A percentile compares a stretch with the other conserved stretches of the same genome.
Conservation (phyloP, 2,113 vertebrate species). For the Antennarius striatus region DNA sequence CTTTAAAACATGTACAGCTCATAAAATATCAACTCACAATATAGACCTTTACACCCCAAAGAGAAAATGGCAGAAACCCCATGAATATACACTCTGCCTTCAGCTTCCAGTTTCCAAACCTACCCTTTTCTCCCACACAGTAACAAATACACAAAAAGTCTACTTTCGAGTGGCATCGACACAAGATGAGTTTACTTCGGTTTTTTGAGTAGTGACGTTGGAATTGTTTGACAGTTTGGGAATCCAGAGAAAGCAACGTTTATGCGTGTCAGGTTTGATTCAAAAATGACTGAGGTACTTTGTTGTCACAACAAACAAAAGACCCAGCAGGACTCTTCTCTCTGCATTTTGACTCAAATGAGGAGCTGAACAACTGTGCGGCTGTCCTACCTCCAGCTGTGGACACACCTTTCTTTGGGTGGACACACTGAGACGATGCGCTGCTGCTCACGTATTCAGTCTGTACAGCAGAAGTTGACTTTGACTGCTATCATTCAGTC, state of each 20-base stretch:
- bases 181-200: conserved; percentile 31
- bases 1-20: conserved; percentile 54
- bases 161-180: conserved; percentile 55
- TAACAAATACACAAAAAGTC: conserved; percentile 35
- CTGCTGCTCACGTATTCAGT: neutral
- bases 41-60: conserved; percentile 59
- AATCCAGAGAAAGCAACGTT: conserved; percentile 37
- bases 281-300: conserved; percentile 62
- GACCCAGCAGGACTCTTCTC: conserved; percentile 26
- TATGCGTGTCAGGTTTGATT: conserved; percentile 48
- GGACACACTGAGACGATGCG: neutral
- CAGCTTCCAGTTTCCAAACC: neutral
- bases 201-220: conserved; percentile 32
- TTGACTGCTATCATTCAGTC: neutral
- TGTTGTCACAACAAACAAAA: conserved; percentile 30
- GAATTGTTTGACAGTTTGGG: conserved; percentile 34
- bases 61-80: conserved; percentile 34
- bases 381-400: neutral
- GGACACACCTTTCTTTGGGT: conserved; percentile 1
- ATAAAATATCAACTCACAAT: conserved; percentile 54
- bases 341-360: conserved; percentile 12
- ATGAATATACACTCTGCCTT: conserved; percentile 46
- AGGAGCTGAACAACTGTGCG: neutral
- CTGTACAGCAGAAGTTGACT: conserved; percentile 2
- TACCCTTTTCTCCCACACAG: conserved; percentile 32